These are phyloP conservation scores for Gadopsis marmoratus DNA, from an alignment of 2,797 vertebrate genomes.

Conservation along the genomic window DNA sequence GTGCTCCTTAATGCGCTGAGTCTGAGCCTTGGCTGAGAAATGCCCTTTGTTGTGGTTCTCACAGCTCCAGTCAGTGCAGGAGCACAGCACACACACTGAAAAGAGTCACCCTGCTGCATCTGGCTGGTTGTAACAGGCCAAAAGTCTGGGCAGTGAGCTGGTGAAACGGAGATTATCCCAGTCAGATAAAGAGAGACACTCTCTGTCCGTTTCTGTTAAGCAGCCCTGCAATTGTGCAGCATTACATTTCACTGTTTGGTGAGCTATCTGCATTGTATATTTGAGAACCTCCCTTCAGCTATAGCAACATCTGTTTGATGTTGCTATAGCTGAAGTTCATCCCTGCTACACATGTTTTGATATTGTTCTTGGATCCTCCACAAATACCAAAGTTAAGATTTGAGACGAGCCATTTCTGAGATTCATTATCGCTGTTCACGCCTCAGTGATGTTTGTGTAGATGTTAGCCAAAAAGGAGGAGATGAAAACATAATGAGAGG, in stretches of 20 bases:
- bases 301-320: constrained; percentile 45
- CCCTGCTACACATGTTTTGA: constrained; percentile 45
- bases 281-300: constrained; percentile 16
- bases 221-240: not conserved
- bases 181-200: constrained; percentile 25
- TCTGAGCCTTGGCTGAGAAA: constrained; percentile 64
- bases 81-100: constrained; percentile 27
- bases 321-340: constrained; percentile 35
- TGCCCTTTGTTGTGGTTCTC: constrained; percentile 47
- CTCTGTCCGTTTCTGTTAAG: not conserved
- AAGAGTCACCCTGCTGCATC: constrained; percentile 55
- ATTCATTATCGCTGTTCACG: not conserved
- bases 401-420: not conserved
- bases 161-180: constrained; percentile 35
- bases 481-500: constrained; percentile 19
- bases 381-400: constrained; percentile 14
- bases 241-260: constrained; percentile 17
- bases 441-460: constrained; percentile 26
- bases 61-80: constrained; percentile 24
- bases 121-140: constrained; percentile 53
- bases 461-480: constrained; percentile 20
- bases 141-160: constrained; percentile 22
- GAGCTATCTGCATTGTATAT: not conserved
- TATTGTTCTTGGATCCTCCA: constrained; percentile 56
- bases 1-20: constrained; percentile 47